A percentile compares a stretch with the other conserved stretches of the same genome.
These are phyloP conservation scores for Nyctalus aviator DNA, from an alignment of 2,797 vertebrate genomes.

Conservation along the genomic window DNA sequence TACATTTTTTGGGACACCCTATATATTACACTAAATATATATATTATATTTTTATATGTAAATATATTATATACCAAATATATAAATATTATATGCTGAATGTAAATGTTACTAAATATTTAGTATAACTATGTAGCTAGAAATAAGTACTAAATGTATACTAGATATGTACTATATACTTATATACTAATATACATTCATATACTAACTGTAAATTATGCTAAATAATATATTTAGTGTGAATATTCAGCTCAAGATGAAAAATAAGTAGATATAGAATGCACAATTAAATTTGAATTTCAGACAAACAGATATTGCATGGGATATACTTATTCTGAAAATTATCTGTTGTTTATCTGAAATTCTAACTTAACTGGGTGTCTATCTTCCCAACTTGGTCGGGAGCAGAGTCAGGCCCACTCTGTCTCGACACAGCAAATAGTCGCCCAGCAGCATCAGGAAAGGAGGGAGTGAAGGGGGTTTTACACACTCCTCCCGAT, in stretches of 20 bases:
- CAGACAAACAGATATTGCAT: neutral
- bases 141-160: neutral
- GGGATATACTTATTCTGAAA: neutral
- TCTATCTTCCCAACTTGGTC: fast-evolving
- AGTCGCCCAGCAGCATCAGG: too few species aligned
- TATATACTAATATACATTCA: neutral
- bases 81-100: neutral
- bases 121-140: neutral
- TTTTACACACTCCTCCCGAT: fast-evolving
- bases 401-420: neutral
- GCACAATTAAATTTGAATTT: neutral
- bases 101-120: neutral
- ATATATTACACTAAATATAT: neutral
- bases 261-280: neutral
- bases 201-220: neutral
- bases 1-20: too few species aligned
- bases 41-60: neutral
- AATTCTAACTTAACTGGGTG: neutral
- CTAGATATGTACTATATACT: neutral
- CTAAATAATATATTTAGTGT: neutral
- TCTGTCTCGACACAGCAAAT: too few species aligned
- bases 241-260: neutral
- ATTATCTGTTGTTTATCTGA: neutral
- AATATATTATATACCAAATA: neutral
- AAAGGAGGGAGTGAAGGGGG: neutral